Evolutionary conservation across 2,797 vertebrate species (phyloP).

Genomic region (Pangasius krempfi): DNA sequence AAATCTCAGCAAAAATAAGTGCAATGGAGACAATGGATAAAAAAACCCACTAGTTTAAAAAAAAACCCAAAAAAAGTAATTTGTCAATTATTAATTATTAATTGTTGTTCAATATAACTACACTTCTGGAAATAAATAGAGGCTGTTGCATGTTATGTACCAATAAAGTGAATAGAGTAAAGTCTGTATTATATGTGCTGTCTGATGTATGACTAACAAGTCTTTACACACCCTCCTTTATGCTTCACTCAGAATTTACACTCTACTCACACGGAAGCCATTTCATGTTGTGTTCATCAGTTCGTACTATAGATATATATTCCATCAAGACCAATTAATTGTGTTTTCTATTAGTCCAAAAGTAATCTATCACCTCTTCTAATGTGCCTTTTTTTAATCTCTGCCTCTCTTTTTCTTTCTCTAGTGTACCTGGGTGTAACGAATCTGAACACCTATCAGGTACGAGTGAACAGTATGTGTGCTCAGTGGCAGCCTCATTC

Average conservation of each 20-base stretch:
- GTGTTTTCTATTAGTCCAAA: neutral
- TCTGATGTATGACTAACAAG: neutral
- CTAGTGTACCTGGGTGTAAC: slow-evolving; percentile 87
- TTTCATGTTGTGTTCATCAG: neutral
- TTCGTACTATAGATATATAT: neutral
- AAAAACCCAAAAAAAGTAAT: too few relatives aligned
- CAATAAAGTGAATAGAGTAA: neutral
- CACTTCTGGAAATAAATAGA: neutral
- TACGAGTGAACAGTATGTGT: slow-evolving; percentile 83
- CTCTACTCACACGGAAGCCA: neutral
- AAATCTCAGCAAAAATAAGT: neutral
- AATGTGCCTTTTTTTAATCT: neutral
- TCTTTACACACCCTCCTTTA: neutral
- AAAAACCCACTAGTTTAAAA: too few relatives aligned
- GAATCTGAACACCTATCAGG: slow-evolving; percentile 79
- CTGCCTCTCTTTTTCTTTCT: slow-evolving; percentile 21
- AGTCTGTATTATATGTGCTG: neutral
- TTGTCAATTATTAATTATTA: neutral
- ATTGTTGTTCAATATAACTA: neutral
- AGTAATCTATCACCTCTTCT: neutral
- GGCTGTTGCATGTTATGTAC: neutral
- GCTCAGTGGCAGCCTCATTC: slow-evolving; percentile 87
- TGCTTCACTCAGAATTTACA: neutral
- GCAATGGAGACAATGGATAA: neutral
- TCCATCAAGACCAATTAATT: neutral